Base-by-base conservation (phyloP, 1,140 invertebrate species). In the Probaryconus sp. region DNA sequence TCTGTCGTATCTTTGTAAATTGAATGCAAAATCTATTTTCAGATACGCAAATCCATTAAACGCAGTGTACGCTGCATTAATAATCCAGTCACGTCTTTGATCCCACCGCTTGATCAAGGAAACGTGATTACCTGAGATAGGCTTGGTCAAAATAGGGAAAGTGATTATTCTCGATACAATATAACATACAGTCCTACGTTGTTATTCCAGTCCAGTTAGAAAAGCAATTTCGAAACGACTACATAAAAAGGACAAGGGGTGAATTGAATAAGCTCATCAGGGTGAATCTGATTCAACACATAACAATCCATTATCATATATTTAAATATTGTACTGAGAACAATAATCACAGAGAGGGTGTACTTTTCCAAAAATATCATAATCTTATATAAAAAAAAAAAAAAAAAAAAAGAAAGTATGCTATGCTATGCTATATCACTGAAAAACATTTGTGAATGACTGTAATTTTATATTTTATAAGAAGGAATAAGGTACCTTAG, bases 401-500 rank as follows among this genome's bases (percentile, higher is more conserved):
- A n/a, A n/a, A n/a, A n/a, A n/a, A n/a, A n/a, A n/a, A n/a, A n/a
- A n/a, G n/a, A n/a, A n/a, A n/a, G n/a, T n/a, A n/a, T n/a, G n/a
- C n/a, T n/a, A n/a, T n/a, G n/a, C n/a, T n/a, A n/a, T n/a, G n/a
- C n/a, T n/a, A n/a, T n/a, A n/a, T n/a, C n/a, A n/a, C n/a, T n/a
- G n/a, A n/a, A n/a, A n/a, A n/a, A n/a, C n/a, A n/a, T n/a, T n/a
- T n/a, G n/a, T n/a, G n/a, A n/a, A n/a, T n/a, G n/a, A n/a, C n/a
- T n/a, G n/a, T n/a, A n/a, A n/a, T n/a, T n/a, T 16, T 21, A 4
- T 42, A 42, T 50, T 24, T 20, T n/a, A 3, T 3, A 26, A 9
- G 11, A 40, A 33, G n/a, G n/a, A n/a, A n/a, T n/a, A n/a, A n/a
- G n/a, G 58, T 76, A 87, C 86, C 72, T 85, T 56, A 1, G 90